Percentiles rank a stretch among this genome's conserved stretches.
phyloP scores from a whole-genome alignment of 2,797 vertebrate species.

The Kryptolebias ocellatus region DNA sequence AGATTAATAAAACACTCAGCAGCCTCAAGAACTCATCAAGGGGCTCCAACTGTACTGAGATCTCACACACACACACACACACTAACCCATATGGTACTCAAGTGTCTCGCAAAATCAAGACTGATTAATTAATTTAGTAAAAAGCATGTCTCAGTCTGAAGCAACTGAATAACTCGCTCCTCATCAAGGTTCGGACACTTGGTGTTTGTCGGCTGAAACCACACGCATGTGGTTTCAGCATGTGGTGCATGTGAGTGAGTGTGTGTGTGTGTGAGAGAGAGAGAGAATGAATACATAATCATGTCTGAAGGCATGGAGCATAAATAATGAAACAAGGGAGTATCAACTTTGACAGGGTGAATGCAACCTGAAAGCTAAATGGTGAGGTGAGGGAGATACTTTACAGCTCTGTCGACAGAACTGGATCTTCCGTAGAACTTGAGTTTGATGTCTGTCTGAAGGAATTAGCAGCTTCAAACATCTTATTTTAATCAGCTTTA shows the following conservation, averaged over 20 bases:
- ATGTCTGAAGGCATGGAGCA: constrained; percentile 16
- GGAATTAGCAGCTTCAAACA: neutral
- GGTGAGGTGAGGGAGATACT: constrained; percentile 18
- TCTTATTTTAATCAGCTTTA: neutral
- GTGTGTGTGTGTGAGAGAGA: neutral
- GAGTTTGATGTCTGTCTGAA: neutral
- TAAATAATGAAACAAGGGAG: constrained; percentile 45
- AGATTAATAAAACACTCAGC: constrained; percentile 7
- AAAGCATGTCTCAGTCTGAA: constrained; percentile 29
- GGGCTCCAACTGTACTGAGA: neutral
- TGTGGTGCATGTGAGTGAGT: neutral
- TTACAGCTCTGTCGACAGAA: neutral
- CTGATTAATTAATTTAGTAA: no score
- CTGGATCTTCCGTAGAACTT: neutral
- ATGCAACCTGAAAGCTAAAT: constrained; percentile 32
- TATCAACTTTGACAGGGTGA: constrained; percentile 22
- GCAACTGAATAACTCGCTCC: constrained; percentile 25
- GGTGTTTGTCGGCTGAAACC: constrained; percentile 24
- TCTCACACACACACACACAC: neutral
- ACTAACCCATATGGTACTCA: neutral
- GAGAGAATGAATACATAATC: neutral
- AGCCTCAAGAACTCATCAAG: constrained; percentile 7
- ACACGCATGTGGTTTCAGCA: neutral
- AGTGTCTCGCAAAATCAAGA: no score
- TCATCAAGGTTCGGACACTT: neutral